Evolutionary conservation across 1,140 invertebrate species (phyloP).

Genomic region (Trichomalopsis sarcophagae): DNA sequence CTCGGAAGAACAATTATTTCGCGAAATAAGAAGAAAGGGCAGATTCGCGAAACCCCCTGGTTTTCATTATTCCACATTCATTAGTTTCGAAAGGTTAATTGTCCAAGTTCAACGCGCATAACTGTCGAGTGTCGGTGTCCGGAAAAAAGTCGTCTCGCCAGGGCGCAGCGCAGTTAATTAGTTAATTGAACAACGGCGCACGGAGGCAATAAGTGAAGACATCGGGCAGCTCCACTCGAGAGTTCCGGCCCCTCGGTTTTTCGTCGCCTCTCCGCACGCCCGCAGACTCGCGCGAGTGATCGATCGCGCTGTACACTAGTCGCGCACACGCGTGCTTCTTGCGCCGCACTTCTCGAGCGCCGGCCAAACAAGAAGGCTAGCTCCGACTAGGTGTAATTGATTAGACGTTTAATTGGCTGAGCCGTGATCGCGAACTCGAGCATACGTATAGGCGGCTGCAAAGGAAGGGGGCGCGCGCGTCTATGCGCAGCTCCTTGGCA

Average conservation of each 20-base stretch:
- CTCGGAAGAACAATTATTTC: too few relatives aligned
- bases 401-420: conserved; percentile 64
- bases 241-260: not conserved
- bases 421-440: conserved; percentile 47
- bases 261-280: not conserved
- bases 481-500: not conserved
- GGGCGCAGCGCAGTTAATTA: conserved; percentile 15
- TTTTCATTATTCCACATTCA: too few relatives aligned
- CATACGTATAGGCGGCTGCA: not conserved
- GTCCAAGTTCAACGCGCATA: too few relatives aligned
- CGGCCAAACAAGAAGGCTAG: conserved; percentile 55
- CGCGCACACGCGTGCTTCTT: not conserved
- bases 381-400: conserved; percentile 59
- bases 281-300: not conserved
- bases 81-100: too few relatives aligned
- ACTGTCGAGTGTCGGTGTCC: too few relatives aligned
- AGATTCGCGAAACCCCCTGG: too few relatives aligned
- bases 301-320: conserved; percentile 5
- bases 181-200: conserved; percentile 12
- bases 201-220: conserved; percentile 15
- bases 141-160: not conserved
- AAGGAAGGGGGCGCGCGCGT: too few relatives aligned
- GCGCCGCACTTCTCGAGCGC: conserved; percentile 25
- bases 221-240: not conserved
- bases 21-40: too few relatives aligned